phyloP scores from a whole-genome alignment of 2,113 vertebrate genomes.

The Tylochromis polylepis region DNA sequence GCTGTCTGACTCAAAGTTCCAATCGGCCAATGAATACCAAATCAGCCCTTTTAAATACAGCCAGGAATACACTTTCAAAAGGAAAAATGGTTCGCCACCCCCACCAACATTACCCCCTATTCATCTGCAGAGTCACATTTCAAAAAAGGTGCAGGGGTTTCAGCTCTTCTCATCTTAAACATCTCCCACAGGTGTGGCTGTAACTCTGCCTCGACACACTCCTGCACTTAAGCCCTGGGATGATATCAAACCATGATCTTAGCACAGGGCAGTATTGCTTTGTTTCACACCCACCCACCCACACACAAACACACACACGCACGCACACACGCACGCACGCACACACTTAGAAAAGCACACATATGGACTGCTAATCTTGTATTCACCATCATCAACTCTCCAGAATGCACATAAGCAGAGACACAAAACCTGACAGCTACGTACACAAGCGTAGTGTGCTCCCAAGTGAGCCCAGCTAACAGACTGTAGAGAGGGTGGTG shows the following conservation, averaged over 20 bases:
- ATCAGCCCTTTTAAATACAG: constrained; percentile 33
- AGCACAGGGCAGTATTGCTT: background rate
- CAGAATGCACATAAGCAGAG: constrained; percentile 7
- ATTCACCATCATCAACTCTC: background rate
- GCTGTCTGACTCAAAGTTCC: constrained; percentile 21
- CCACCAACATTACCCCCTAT: background rate
- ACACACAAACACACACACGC: too few relatives aligned
- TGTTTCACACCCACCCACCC: background rate
- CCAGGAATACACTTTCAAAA: constrained; percentile 24
- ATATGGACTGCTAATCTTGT: background rate
- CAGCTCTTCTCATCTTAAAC: background rate
- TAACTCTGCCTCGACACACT: background rate
- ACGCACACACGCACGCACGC: background rate
- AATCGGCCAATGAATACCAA: constrained; percentile 25
- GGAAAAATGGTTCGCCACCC: background rate
- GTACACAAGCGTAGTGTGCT: background rate
- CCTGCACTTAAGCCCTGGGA: background rate
- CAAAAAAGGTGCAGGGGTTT: constrained; percentile 5
- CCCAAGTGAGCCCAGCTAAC: constrained; percentile 9
- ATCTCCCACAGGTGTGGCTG: background rate
- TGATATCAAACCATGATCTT: background rate
- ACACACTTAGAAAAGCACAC: background rate
- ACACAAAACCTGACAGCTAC: background rate
- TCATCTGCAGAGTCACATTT: constrained; percentile 14
- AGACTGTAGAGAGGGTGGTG: constrained; percentile 17